These are phyloP conservation scores for Alviniconcha marisindica DNA, from an alignment of 1,140 invertebrate genomes.

Conservation along the genomic window DNA sequence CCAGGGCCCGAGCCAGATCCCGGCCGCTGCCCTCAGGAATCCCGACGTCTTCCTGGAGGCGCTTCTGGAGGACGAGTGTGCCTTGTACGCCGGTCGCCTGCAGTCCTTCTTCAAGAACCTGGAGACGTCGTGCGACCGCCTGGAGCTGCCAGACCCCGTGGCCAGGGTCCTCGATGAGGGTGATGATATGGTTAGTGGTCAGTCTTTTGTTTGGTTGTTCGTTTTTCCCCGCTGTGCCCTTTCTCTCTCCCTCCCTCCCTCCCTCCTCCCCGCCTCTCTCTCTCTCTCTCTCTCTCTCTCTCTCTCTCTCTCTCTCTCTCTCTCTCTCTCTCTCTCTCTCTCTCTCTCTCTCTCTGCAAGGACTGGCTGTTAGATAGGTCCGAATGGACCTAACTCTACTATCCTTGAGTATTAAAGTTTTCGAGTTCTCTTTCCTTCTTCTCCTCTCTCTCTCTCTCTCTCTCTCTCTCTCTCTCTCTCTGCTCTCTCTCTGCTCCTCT, in stretches of 20 bases:
- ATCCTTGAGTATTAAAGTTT: no score
- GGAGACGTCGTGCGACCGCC: neutral
- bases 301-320: no score
- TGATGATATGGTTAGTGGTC: conserved; percentile 52
- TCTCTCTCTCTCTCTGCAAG: no score
- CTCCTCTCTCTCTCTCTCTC: neutral
- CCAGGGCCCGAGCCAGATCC: neutral
- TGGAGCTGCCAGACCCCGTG: conserved; percentile 44
- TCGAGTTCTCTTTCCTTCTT: no score
- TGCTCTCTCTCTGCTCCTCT: no score
- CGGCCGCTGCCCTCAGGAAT: neutral
- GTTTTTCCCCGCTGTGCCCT: neutral
- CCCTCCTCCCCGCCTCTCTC: neutral
- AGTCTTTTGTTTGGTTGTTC: neutral
- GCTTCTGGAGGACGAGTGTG: conserved; percentile 51
- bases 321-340: no score
- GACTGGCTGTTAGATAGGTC: no score
- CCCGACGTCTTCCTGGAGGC: conserved; percentile 46
- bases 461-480: neutral
- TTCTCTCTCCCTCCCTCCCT: neutral
- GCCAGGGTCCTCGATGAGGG: conserved; percentile 48
- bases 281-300: neutral
- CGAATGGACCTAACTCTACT: no score
- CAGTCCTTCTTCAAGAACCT: conserved; percentile 27
- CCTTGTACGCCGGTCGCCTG: conserved; percentile 47